These are phyloP conservation scores for Theonella swinhoei DNA, from an alignment of 37 sponge, comb jelly and placozoan species.

Conservation along the genomic window DNA sequence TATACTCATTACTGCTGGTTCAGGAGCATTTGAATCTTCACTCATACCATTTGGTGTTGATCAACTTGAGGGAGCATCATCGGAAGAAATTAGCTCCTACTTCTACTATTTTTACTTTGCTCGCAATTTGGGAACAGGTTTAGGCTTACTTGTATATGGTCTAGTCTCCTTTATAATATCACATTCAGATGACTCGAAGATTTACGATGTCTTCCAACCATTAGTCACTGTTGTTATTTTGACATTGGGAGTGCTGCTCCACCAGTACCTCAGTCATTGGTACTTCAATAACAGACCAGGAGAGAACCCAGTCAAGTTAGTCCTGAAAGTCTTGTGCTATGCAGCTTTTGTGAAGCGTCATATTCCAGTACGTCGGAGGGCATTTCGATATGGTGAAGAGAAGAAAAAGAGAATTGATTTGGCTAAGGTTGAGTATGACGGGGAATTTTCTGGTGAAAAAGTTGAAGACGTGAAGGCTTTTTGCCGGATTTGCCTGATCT, in stretches of 20 bases:
- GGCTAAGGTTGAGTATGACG: slow-evolving; percentile 46
- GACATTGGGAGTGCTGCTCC: not conserved
- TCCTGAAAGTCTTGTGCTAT: too few species aligned
- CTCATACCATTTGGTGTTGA: slow-evolving; percentile 16
- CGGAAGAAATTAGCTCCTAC: slow-evolving; percentile 12
- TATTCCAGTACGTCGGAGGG: slow-evolving; percentile 4
- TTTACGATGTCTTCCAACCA: too few species aligned
- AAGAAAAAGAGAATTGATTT: slow-evolving; percentile 3
- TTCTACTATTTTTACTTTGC: slow-evolving; percentile 20
- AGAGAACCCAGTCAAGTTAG: too few species aligned
- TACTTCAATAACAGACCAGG: too few species aligned
- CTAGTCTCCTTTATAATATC: not conserved
- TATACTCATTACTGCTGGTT: not conserved
- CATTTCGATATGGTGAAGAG: slow-evolving; percentile 42
- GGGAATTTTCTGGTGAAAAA: slow-evolving; percentile 38
- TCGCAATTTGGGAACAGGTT: not conserved
- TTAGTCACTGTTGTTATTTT: not conserved
- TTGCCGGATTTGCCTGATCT: slow-evolving; percentile 27
- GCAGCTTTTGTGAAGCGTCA: too few species aligned
- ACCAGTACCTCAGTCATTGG: too few species aligned
- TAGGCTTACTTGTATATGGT: too few species aligned
- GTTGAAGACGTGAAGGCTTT: slow-evolving; percentile 61
- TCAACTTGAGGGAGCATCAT: slow-evolving; percentile 21
- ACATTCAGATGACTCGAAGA: not conserved
- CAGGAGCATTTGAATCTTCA: slow-evolving; percentile 21